Conservation (phyloP, 64 coral and sea anemone genomes). For the Dendrophyllia cribrosa region DNA sequence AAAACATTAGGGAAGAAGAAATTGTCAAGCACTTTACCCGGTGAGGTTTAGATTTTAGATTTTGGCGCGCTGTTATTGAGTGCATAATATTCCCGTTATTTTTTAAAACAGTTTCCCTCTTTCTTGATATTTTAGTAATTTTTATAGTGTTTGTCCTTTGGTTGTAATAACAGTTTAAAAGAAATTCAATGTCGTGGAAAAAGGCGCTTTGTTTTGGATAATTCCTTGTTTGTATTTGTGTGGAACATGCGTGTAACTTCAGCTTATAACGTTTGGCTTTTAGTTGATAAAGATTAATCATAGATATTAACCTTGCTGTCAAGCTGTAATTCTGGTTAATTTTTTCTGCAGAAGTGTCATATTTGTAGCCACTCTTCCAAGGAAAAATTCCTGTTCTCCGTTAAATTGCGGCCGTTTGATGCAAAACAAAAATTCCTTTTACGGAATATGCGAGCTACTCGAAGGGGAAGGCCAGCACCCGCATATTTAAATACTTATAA, state of each 20-base stretch:
- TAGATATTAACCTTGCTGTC: too few species aligned
- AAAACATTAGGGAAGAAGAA: conserved; percentile 91
- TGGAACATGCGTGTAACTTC: not conserved
- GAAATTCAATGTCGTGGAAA: not conserved
- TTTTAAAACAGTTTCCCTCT: not conserved
- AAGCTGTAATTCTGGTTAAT: not conserved
- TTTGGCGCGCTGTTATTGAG: conserved; percentile 8
- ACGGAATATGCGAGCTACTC: too few species aligned
- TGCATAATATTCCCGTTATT: not conserved
- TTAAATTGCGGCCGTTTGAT: not conserved
- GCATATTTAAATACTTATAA: too few species aligned
- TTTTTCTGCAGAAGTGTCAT: not conserved
- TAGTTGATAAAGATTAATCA: too few species aligned
- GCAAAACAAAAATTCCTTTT: not conserved
- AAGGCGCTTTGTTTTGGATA: not conserved
- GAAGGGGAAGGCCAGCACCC: too few species aligned
- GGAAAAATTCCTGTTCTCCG: not conserved
- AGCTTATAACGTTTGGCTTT: not conserved
- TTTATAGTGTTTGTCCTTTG: not conserved
- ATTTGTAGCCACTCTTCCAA: not conserved
- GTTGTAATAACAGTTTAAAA: not conserved
- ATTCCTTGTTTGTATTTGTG: not conserved
- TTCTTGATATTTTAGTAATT: not conserved
- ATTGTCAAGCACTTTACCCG: conserved; percentile 95
- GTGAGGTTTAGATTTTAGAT: conserved; percentile 13